phyloP scores from a whole-genome alignment of 2,797 vertebrate genomes.

The Halcyon chelicuti region DNA sequence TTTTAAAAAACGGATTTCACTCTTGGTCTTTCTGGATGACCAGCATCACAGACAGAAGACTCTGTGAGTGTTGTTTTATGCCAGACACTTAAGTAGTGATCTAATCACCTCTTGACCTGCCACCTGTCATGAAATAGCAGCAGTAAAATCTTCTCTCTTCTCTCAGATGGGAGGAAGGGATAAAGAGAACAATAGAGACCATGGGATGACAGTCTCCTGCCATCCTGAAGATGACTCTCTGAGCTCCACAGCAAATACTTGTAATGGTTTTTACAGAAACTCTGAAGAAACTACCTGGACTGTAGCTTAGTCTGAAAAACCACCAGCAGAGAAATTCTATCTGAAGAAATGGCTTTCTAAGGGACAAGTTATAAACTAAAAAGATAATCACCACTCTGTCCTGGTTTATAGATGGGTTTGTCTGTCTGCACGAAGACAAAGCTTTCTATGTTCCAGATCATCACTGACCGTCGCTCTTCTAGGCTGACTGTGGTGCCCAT shows the following conservation, averaged over 20 bases:
- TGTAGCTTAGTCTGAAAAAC: background rate
- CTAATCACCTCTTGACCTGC: background rate
- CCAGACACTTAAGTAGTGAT: background rate
- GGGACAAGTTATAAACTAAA: background rate
- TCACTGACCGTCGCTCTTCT: constrained; percentile 43
- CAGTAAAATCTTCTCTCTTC: background rate
- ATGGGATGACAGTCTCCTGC: background rate
- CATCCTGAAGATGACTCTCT: background rate
- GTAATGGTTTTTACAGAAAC: background rate
- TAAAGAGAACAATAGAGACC: background rate
- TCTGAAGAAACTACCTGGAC: background rate
- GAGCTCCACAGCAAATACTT: background rate
- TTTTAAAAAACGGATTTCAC: background rate
- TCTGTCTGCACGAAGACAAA: constrained; percentile 74
- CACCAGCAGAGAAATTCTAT: background rate
- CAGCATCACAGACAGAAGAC: background rate
- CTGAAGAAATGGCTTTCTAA: background rate
- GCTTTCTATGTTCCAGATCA: constrained; percentile 38
- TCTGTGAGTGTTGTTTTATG: background rate
- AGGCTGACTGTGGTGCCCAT: constrained; percentile 42
- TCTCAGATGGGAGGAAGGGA: background rate
- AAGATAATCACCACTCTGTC: constrained; percentile 64
- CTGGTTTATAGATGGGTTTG: constrained; percentile 74
- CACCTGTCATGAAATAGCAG: background rate
- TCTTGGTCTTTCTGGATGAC: background rate